A percentile compares a stretch with the other conserved stretches of the same genome.
Evolutionary conservation across 2,888 invertebrate genomes (phyloP).

Genomic region (Temnothorax rugatulus): DNA sequence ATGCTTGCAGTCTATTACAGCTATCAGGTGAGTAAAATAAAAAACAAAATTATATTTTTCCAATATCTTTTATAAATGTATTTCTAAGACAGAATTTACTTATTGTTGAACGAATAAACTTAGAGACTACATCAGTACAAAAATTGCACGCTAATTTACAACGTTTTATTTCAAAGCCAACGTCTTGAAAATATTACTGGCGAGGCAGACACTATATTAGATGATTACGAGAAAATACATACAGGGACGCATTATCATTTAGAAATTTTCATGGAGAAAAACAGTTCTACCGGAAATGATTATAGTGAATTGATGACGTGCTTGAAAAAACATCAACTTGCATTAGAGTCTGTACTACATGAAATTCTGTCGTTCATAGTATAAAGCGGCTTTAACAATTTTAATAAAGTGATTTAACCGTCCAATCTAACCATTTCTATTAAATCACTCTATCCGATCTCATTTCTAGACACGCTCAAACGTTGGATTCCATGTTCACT

Average conservation of each 20-base stretch:
- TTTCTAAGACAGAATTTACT: neutral
- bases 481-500: neutral
- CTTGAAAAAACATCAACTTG: conserved; percentile 37
- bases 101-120: neutral
- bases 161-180: conserved; percentile 1
- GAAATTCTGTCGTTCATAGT: neutral
- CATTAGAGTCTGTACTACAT: conserved; percentile 17
- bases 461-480: neutral
- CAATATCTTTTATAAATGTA: neutral
- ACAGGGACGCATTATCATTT: neutral
- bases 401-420: neutral
- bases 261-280: neutral
- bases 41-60: neutral
- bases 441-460: conserved; percentile 9
- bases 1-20: conserved; percentile 22
- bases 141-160: neutral
- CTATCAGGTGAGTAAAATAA: conserved; percentile 22
- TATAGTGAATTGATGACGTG: conserved; percentile 6
- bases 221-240: neutral
- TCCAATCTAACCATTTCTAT: neutral
- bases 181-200: conserved; percentile 25
- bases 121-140: neutral
- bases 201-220: neutral
- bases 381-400: neutral
- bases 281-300: neutral